Evolutionary conservation across 1,140 invertebrate species (phyloP).

Genomic region (Brachionus asplanchnoidis): DNA sequence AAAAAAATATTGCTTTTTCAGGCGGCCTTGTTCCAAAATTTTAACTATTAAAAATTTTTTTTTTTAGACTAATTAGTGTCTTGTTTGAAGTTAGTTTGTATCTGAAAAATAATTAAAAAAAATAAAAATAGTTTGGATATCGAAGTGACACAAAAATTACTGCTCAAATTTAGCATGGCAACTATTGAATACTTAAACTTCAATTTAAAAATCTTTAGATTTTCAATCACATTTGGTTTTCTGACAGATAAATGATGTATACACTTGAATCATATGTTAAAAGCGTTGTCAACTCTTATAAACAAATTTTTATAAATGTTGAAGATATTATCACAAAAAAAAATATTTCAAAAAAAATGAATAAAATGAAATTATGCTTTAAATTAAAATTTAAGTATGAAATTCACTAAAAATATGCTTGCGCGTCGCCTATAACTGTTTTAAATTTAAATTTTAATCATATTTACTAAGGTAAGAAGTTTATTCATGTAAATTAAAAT

Average conservation of each 20-base stretch:
- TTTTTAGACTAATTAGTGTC: background rate
- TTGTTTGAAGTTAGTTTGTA: background rate
- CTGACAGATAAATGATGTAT: no score
- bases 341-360: background rate
- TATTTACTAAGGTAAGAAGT: background rate
- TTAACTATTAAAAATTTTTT: background rate
- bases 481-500: background rate
- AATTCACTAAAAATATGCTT: background rate
- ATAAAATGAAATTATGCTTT: background rate
- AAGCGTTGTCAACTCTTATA: background rate
- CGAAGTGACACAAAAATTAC: background rate
- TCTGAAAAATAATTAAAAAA: background rate
- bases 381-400: background rate
- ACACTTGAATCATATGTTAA: no score
- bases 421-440: background rate
- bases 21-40: background rate
- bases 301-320: background rate
- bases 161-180: background rate
- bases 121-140: background rate
- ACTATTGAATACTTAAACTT: background rate
- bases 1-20: background rate
- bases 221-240: background rate
- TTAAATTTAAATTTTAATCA: background rate
- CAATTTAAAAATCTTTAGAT: no score
- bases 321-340: background rate